A percentile compares a stretch with the other conserved stretches of the same genome.
phyloP scores from a whole-genome alignment of 1,140 invertebrate species.

The Cherax destructor region DNA sequence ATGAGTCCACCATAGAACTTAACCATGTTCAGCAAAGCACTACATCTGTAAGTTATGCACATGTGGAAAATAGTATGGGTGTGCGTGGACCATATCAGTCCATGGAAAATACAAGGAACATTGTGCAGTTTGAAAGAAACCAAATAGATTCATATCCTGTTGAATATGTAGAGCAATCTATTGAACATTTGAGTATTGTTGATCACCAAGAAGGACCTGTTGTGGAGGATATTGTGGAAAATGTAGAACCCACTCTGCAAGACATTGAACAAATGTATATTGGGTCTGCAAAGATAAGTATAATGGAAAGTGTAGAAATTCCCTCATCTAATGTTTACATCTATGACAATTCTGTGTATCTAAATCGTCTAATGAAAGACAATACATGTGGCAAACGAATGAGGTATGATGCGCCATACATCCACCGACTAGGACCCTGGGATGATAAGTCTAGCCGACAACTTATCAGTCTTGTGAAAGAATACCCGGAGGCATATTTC shows the following conservation, averaged over 20 bases:
- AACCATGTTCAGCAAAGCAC: neutral
- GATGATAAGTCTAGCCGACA: slow-evolving; percentile 55
- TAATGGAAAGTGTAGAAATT: slow-evolving; percentile 47
- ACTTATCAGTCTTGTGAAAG: slow-evolving; percentile 34
- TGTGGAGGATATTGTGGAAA: slow-evolving; percentile 29
- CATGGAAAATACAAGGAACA: neutral
- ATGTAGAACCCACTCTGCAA: neutral
- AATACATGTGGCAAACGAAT: slow-evolving; percentile 51
- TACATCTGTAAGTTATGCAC: neutral
- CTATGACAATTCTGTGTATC: slow-evolving; percentile 58
- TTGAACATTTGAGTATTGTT: slow-evolving; percentile 25
- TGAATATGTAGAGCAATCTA: slow-evolving; percentile 5
- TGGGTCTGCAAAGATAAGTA: neutral
- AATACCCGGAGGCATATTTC: slow-evolving; percentile 54
- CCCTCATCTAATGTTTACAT: slow-evolving; percentile 54
- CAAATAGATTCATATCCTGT: neutral
- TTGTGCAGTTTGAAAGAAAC: neutral
- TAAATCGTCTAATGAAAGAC: slow-evolving; percentile 56
- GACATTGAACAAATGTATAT: slow-evolving; percentile 5
- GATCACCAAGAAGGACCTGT: slow-evolving; percentile 28
- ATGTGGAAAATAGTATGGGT: neutral
- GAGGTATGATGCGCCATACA: slow-evolving; percentile 56
- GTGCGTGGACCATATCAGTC: neutral
- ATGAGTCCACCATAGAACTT: neutral
- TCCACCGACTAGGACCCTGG: slow-evolving; percentile 50